Evolutionary conservation across 2,888 invertebrate genomes (phyloP).

Genomic region (Hypomecis punctinalis): DNA sequence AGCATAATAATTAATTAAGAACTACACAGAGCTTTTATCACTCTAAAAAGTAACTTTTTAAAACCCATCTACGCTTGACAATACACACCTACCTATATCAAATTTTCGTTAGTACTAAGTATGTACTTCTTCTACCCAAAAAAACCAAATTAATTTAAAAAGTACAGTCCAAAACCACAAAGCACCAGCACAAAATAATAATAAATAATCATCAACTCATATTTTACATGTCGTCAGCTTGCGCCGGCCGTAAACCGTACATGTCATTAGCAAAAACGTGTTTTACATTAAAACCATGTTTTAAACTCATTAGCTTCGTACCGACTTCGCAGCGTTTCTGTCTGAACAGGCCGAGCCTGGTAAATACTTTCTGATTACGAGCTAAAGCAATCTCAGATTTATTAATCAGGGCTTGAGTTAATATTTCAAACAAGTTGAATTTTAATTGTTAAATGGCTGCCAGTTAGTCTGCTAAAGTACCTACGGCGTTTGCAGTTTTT

Average conservation of each 20-base stretch:
- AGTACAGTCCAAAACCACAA: background rate
- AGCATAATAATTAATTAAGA: too few species aligned
- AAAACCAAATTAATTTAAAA: too few species aligned
- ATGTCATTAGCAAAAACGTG: constrained; percentile 39
- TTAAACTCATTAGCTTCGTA: constrained; percentile 30
- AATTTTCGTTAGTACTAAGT: too few species aligned
- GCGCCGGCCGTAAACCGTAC: constrained; percentile 29
- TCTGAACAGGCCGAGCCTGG: constrained; percentile 19
- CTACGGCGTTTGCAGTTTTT: constrained; percentile 10
- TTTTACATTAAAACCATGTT: constrained; percentile 35
- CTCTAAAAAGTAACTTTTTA: too few species aligned
- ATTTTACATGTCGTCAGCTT: constrained; percentile 25
- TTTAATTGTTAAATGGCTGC: constrained; percentile 18
- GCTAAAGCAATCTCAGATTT: constrained; percentile 51
- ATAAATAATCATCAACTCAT: constrained; percentile 23
- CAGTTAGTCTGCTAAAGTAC: background rate
- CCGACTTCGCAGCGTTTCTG: constrained; percentile 3
- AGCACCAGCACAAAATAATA: constrained; percentile 1
- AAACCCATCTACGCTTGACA: too few species aligned
- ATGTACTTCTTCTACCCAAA: too few species aligned
- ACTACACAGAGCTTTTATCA: too few species aligned
- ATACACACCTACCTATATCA: too few species aligned
- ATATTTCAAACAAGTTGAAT: constrained; percentile 30
- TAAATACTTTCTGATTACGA: constrained; percentile 55
- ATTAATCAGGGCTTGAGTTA: constrained; percentile 47